Base-by-base conservation (phyloP, 2,797 vertebrate genomes). In the Catharus ustulatus region DNA sequence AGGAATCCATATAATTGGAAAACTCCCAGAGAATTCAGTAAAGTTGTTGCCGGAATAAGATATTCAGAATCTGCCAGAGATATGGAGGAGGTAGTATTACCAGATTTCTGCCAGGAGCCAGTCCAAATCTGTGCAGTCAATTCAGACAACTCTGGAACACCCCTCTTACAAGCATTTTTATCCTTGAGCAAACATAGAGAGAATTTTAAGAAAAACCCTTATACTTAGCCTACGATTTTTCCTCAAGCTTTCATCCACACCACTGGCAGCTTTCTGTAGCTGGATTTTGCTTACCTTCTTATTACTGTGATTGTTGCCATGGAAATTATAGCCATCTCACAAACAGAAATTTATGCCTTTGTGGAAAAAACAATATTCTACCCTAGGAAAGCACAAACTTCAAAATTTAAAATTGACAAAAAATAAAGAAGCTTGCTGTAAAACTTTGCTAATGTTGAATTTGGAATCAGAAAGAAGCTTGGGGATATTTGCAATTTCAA, bases 251-350 rank as follows among this genome's bases (percentile, higher is more conserved):
- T 77, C 62, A 45, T 55, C 30, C 38, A 51, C 23, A 80, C 8
- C 36, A 58, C 11, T 63, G 51, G 38, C 71, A 86, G 30, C 4
- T 29, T 77, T 82, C 38, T 43, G 30, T 19, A 76, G 46, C 30
- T 29, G 62, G 20, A 67, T 92, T 87, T 92, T 79, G 19, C 57
- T 95, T 63, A 84, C 83, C 38, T 77, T 91, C 46, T 21, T 49
- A 84, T 84, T 29, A 46, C 54, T 32, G 48, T 87, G 49, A 90
- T 74, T 93, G 90, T 94, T 96, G 86, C 81, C 61, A 94, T 90
- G 86, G 90, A 94, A 95, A 92, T 96, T 64, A 95, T 45, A 89
- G 59, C 38, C 59, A 43, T 74, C 75, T 79, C 78, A 84, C 55
- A 93, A 81, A 87, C 5, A 75, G 32, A 93, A 94, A 78, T 74